These are phyloP conservation scores for Lordiphosa clarofinis DNA, from an alignment of 1,140 invertebrate species.

Conservation along the genomic window DNA sequence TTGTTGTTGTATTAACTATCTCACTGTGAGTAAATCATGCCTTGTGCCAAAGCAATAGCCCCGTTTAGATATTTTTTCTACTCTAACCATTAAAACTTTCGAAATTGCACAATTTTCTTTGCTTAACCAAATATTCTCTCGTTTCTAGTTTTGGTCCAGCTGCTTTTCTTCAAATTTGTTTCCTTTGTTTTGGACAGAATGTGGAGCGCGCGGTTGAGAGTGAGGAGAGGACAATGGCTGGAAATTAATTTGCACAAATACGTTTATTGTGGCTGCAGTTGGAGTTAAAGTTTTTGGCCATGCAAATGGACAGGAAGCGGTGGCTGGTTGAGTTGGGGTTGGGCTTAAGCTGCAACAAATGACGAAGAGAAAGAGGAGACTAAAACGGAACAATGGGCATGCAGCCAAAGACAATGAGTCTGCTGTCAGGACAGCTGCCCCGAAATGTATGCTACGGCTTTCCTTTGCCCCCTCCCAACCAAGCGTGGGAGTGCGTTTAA, in stretches of 20 bases:
- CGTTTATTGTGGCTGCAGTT: conserved; percentile 42
- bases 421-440: conserved; percentile 28
- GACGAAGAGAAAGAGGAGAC: conserved; percentile 17
- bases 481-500: conserved; percentile 12
- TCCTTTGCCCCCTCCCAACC: background rate
- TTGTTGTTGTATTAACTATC: too few relatives aligned
- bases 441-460: conserved; percentile 41
- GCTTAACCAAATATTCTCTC: too few relatives aligned
- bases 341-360: conserved; percentile 64
- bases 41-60: too few relatives aligned
- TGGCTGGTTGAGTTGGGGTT: background rate
- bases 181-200: background rate
- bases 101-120: too few relatives aligned
- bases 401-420: conserved; percentile 24
- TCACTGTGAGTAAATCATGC: too few relatives aligned
- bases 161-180: too few relatives aligned
- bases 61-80: too few relatives aligned
- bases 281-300: conserved; percentile 7
- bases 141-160: too few relatives aligned
- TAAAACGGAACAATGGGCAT: conserved; percentile 29
- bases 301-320: conserved; percentile 12
- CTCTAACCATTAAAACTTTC: too few relatives aligned
- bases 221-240: background rate
- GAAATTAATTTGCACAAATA: conserved; percentile 63
- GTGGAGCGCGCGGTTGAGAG: background rate